Base-by-base conservation (phyloP, 1,140 invertebrate species). In the Linepithema humile region DNA sequence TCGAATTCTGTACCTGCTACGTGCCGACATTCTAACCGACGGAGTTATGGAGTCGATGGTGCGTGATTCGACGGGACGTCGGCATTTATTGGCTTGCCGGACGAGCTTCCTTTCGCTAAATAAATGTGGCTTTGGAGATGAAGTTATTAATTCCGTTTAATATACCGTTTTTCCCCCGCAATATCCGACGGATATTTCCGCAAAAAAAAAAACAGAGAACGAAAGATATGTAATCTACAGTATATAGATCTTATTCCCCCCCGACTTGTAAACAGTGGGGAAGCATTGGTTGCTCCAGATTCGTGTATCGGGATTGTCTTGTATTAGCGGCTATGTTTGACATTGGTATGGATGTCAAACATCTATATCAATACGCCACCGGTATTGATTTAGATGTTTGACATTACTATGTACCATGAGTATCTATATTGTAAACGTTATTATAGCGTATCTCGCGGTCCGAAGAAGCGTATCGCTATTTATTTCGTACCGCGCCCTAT, bases 271-370 rank as follows among this genome's bases (percentile, higher is more conserved):
- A 70, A 70, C 48, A 40, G 15, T 1, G 6, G 32, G 29, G 29
- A 38, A 12, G 35, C 48, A 20, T 20, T n/a, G 62, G 35, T 77
- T 77, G 23, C 60, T 67, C 62, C 55, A 29, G 32, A 55, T 69
- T 62, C 23, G 4, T 64, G 40, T 23, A 75, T 40, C 35, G 23
- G 26, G 48, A 57, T 80, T 70, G 48, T 69, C 48, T 69, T 40
- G 75, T 57, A 80, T 80, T 69, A 69, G 35, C 64, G 17, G 32
- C 48, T 62, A 55, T 80, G 67, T 80, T 80, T 80, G 75, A 57
- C 75, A 55, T 80, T 29, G 75, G 48, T 80, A 80, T 80, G 75
- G 64, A 80, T 70, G 64, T 80, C 75, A 80, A 80, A 80, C 75
- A 80, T 55, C 75, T 70, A 78, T 78, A 78, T 78, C 75, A 78